These are phyloP conservation scores for Paratilapia polleni DNA, from an alignment of 2,113 vertebrate species.

Conservation along the genomic window DNA sequence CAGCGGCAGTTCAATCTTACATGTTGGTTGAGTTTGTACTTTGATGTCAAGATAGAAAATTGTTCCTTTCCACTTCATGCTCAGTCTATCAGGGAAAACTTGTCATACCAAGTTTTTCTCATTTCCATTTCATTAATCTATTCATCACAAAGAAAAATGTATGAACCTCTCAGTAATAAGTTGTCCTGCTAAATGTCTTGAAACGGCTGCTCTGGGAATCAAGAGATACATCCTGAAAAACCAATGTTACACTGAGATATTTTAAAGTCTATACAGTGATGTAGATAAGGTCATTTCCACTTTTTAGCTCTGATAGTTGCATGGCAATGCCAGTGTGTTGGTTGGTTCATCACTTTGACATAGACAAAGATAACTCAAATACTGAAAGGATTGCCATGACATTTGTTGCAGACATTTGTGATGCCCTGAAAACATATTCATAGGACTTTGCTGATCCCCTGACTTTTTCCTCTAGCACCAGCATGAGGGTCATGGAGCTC, in stretches of 20 bases:
- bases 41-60: constrained; percentile 40
- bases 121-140: constrained; percentile 70
- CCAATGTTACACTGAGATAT: constrained; percentile 14
- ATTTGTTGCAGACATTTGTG: background rate
- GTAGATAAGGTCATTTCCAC: background rate
- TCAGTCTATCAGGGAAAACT: constrained; percentile 41
- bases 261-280: background rate
- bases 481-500: background rate
- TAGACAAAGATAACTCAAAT: background rate
- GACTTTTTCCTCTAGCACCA: background rate
- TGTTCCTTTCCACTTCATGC: constrained; percentile 39
- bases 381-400: background rate
- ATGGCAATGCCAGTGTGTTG: background rate
- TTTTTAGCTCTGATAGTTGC: background rate
- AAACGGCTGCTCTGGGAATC: constrained; percentile 42
- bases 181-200: constrained; percentile 60
- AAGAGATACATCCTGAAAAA: constrained; percentile 29
- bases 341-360: background rate
- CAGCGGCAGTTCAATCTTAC: constrained; percentile 27
- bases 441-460: background rate
- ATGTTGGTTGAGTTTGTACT: constrained; percentile 22
- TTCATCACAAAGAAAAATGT: constrained; percentile 72
- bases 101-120: constrained; percentile 55
- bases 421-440: background rate
- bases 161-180: constrained; percentile 58